Conservation (phyloP, 2,113 vertebrate genomes). For the Ptychochromis oligacanthus region DNA sequence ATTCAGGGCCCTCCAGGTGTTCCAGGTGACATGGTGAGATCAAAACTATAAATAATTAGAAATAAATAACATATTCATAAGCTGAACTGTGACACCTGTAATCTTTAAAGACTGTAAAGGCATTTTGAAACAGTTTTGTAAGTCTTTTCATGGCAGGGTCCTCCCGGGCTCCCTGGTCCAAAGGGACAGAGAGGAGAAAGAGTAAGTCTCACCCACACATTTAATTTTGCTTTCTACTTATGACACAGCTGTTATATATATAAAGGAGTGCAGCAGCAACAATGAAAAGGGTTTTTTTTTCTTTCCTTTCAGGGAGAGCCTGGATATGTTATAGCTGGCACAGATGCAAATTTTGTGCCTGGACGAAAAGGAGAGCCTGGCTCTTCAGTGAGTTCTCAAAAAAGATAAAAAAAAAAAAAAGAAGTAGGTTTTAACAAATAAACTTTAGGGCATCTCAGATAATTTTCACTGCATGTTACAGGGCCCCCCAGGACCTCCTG, state of each 20-base stretch:
- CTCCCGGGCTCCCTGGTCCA: constrained; percentile 80
- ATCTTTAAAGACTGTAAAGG: background rate
- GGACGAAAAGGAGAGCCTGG: constrained; percentile 87
- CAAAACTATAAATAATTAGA: background rate
- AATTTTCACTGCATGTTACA: constrained; percentile 12
- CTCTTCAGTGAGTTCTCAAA: constrained; percentile 77
- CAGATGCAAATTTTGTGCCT: constrained; percentile 80
- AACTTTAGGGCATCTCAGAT: background rate
- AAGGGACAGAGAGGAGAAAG: constrained; percentile 89
- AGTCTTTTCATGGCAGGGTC: constrained; percentile 75
- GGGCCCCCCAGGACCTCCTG: constrained; percentile 78
- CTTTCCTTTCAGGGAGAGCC: constrained; percentile 83
- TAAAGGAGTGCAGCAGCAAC: too few relatives aligned
- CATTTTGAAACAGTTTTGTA: background rate
- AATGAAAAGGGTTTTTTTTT: background rate
- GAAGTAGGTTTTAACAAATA: background rate
- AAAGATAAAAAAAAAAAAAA: background rate
- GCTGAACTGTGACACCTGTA: background rate
- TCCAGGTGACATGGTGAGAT: constrained; percentile 80
- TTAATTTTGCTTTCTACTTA: background rate
- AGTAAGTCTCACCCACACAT: constrained; percentile 73
- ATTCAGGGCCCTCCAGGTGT: constrained; percentile 83
- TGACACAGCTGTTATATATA: background rate
- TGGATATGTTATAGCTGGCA: constrained; percentile 85
- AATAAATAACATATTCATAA: background rate